A percentile compares a stretch with the other conserved stretches of the same genome.
Evolutionary conservation across 2,113 vertebrate species (phyloP).

Genomic region (Pelodiscus sinensis): DNA sequence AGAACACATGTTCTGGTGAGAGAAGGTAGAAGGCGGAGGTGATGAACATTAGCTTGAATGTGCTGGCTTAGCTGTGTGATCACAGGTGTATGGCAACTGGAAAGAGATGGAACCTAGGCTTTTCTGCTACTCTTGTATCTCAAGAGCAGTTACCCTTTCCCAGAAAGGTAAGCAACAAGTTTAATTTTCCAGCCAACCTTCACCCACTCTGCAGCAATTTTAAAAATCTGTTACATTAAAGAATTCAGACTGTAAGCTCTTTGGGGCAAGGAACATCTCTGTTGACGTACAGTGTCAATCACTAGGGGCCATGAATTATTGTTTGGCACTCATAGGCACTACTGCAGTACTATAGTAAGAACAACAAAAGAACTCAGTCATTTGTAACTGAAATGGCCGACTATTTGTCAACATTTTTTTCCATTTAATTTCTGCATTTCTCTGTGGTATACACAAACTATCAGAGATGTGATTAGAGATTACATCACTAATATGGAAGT

Average conservation of each 20-base stretch:
- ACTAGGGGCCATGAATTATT: background rate
- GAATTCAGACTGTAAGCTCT: background rate
- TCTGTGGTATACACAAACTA: background rate
- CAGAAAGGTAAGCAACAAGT: background rate
- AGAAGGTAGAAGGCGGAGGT: background rate
- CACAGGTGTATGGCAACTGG: background rate
- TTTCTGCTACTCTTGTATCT: background rate
- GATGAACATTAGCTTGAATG: background rate
- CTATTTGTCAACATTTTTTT: background rate
- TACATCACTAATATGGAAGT: background rate
- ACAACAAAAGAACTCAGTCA: background rate
- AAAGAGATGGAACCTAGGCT: background rate
- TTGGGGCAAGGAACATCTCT: background rate
- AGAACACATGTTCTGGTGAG: background rate
- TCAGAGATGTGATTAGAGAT: background rate
- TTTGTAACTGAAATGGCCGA: background rate
- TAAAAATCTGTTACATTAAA: background rate
- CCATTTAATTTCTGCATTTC: background rate
- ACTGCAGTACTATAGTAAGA: background rate
- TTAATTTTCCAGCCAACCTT: background rate
- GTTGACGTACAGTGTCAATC: background rate
- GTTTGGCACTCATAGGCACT: background rate
- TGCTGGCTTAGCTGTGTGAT: background rate
- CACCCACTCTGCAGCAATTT: background rate
- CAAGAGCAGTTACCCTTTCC: background rate